Percentiles rank a stretch among this genome's conserved stretches.
phyloP scores from a whole-genome alignment of 1,140 invertebrate genomes.

The Zelostemma sp. region DNA sequence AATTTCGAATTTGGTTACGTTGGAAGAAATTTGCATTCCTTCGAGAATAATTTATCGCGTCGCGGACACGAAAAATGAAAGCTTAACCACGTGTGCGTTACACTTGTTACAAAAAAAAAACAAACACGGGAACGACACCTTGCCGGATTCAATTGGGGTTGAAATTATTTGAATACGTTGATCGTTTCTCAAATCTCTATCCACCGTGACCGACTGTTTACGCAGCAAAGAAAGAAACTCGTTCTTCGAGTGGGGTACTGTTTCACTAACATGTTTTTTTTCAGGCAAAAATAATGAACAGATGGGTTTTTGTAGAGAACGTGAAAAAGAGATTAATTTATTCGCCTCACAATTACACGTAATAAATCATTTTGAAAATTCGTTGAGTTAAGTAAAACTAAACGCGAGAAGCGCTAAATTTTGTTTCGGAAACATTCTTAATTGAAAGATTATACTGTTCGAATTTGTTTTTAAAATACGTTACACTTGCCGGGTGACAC shows the following conservation, averaged over 20 bases:
- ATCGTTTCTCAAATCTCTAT: constrained; percentile 64
- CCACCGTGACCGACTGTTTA: constrained; percentile 51
- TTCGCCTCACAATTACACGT: too few species aligned
- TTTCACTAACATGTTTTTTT: constrained; percentile 39
- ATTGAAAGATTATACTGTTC: too few species aligned
- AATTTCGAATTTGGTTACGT: constrained; percentile 36
- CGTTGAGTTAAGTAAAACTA: too few species aligned
- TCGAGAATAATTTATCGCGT: constrained; percentile 47
- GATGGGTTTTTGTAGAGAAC: constrained; percentile 39
- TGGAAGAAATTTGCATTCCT: constrained; percentile 39
- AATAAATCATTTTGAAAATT: too few species aligned
- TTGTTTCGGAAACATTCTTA: too few species aligned
- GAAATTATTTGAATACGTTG: constrained; percentile 66
- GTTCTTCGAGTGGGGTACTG: constrained; percentile 61
- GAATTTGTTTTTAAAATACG: too few species aligned
- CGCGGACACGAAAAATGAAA: constrained; percentile 12
- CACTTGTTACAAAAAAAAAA: constrained; percentile 56
- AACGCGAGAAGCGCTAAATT: too few species aligned
- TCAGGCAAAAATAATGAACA: neutral
- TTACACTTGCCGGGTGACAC: constrained; percentile 61
- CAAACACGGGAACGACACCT: constrained; percentile 42
- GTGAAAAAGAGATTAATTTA: too few species aligned
- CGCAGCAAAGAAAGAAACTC: constrained; percentile 50
- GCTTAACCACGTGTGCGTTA: constrained; percentile 49
- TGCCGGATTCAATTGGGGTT: constrained; percentile 60